Conservation (phyloP, 2,113 vertebrate genomes). For the Takifugu flavidus region DNA sequence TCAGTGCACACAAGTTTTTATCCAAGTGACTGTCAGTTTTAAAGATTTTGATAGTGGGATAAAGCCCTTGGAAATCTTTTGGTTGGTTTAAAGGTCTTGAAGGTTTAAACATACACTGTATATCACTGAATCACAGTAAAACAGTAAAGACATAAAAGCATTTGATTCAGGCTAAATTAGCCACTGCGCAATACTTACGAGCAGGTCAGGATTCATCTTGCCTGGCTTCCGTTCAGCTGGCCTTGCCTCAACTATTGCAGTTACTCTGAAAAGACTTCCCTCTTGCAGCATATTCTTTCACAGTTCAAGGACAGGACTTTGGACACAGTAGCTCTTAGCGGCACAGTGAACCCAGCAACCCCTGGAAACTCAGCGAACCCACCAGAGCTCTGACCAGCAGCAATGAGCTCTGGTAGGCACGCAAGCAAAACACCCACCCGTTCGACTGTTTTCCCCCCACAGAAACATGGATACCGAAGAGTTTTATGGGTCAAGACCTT, state of each 20-base stretch:
- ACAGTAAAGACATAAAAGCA: constrained; percentile 29
- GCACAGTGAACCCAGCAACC: constrained; percentile 69
- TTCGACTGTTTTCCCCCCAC: constrained; percentile 25
- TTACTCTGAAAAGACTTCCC: constrained; percentile 67
- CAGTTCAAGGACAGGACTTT: constrained; percentile 74
- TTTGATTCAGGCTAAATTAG: neutral
- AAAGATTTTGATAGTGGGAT: constrained; percentile 1
- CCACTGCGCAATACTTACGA: constrained; percentile 46
- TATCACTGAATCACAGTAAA: constrained; percentile 15
- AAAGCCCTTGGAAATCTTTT: constrained; percentile 6
- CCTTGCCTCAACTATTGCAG: constrained; percentile 64
- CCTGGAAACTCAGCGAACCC: constrained; percentile 65
- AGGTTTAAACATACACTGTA: neutral
- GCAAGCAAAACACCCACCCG: constrained; percentile 16
- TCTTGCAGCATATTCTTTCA: constrained; percentile 63
- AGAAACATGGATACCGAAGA: constrained; percentile 40
- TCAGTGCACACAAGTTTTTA: constrained; percentile 12
- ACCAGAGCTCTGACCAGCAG: constrained; percentile 55
- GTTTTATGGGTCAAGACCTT: constrained; percentile 27
- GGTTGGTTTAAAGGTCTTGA: neutral
- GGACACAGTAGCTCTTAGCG: constrained; percentile 60
- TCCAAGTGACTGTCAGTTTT: constrained; percentile 10
- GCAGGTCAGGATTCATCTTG: constrained; percentile 60
- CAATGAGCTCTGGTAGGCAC: constrained; percentile 54
- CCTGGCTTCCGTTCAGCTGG: constrained; percentile 65